Evolutionary conservation across 1,140 invertebrate genomes (phyloP).

Genomic region (Euschistus heros): DNA sequence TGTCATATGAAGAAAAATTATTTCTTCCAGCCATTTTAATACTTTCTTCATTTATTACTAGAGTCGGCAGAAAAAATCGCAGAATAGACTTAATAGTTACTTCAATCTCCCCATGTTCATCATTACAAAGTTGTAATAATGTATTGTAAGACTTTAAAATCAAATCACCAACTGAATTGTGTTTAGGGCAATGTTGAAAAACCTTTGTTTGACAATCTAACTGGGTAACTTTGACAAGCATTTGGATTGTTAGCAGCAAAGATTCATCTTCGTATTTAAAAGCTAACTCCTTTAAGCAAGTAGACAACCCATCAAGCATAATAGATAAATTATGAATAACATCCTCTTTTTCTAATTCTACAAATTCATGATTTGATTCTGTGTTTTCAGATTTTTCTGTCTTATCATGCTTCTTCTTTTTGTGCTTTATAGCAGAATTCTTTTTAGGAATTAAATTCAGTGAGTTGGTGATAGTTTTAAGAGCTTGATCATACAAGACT

Average conservation of each 20-base stretch:
- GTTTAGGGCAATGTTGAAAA: slow-evolving; percentile 25
- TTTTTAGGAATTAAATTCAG: too few species aligned
- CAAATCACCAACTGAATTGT: slow-evolving; percentile 34
- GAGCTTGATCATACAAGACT: slow-evolving; percentile 40
- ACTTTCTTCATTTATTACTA: slow-evolving; percentile 37
- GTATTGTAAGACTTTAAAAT: slow-evolving; percentile 39
- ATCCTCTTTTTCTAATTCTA: slow-evolving; percentile 31
- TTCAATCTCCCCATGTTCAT: slow-evolving; percentile 39
- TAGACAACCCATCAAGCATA: slow-evolving; percentile 38
- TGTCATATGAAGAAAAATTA: slow-evolving; percentile 37
- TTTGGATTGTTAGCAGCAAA: slow-evolving; percentile 39
- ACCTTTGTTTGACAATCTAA: slow-evolving; percentile 35
- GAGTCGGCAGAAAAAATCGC: slow-evolving; percentile 39
- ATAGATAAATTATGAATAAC: slow-evolving; percentile 34
- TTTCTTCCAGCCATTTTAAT: slow-evolving; percentile 35
- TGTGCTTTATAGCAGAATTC: too few species aligned
- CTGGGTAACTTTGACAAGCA: slow-evolving; percentile 39
- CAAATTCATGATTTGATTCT: slow-evolving; percentile 26
- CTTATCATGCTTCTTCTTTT: slow-evolving; percentile 28
- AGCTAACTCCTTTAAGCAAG: slow-evolving; percentile 38
- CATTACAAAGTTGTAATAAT: slow-evolving; percentile 38
- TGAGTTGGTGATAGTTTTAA: slow-evolving; percentile 37
- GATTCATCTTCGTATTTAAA: slow-evolving; percentile 39
- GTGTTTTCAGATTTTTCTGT: slow-evolving; percentile 32
- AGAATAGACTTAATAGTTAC: slow-evolving; percentile 39